These are phyloP conservation scores for Peromyscus nudipes DNA, from an alignment of 2,797 vertebrate species.

Conservation along the genomic window DNA sequence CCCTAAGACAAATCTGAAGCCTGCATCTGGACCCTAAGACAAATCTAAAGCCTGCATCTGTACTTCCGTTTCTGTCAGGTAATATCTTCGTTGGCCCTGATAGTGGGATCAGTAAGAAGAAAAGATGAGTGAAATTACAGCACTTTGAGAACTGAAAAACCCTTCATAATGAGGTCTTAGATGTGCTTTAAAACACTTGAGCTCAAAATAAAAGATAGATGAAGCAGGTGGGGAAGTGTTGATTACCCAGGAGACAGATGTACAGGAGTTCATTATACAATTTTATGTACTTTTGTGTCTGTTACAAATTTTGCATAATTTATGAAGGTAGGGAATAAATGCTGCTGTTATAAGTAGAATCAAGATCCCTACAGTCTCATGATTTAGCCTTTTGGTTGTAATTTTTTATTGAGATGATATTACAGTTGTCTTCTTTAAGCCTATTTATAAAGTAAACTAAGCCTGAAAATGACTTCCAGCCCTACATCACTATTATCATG, in stretches of 20 bases:
- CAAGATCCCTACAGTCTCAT: background rate
- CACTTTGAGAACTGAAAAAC: constrained; percentile 1
- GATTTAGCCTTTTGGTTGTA: constrained; percentile 6
- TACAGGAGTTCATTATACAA: background rate
- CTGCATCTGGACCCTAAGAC: background rate
- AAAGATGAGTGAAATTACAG: constrained; percentile 45
- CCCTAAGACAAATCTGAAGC: background rate
- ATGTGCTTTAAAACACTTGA: constrained; percentile 45
- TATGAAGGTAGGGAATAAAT: background rate
- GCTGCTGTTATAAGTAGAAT: background rate
- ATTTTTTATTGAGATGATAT: background rate
- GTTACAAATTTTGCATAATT: constrained; percentile 18
- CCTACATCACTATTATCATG: background rate
- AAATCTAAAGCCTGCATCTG: background rate
- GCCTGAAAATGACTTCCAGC: constrained; percentile 21
- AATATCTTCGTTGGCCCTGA: constrained; percentile 13
- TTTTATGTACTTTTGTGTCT: constrained; percentile 33
- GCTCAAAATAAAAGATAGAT: constrained; percentile 43
- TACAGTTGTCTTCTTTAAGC: background rate
- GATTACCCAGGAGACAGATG: background rate
- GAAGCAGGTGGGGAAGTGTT: constrained; percentile 33
- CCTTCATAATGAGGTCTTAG: background rate
- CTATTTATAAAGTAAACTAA: constrained; percentile 43
- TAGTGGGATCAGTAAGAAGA: background rate
- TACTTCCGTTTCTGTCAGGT: background rate